Evolutionary conservation across 2,113 vertebrate species (phyloP), one percentile per base, ranked within the genome.

Genomic region (Vulpes lagopus): DNA sequence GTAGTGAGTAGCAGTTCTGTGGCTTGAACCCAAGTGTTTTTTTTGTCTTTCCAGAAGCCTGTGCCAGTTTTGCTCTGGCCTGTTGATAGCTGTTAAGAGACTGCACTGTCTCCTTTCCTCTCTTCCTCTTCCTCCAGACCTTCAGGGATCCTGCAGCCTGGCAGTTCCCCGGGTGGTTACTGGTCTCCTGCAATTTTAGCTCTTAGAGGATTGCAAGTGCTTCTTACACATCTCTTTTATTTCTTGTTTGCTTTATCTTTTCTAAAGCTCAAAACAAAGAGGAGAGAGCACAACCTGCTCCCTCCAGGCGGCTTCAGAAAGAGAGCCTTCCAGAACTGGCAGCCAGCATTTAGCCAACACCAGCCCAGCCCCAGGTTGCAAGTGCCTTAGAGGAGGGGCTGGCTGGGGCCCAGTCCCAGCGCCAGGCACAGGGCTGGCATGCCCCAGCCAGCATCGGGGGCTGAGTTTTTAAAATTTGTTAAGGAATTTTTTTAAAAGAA

Each of bases 191-290:
- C 8, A 85, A 78, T 25, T 74, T 84, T 78, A 79, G 49, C 67
- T 92, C 51, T 93, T 64, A 74, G 55, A 91, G 35, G 78, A 53
- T 49, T 62, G 25, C 22, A 82, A 89, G 14, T 55, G 27, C 32
- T 84, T 87, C 59, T 81, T 53, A 92, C 32, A 60, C 55, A 89
- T 12, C 32, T 27, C 49, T 84, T 71, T 71, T 27, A 49, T 76
- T 91, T 96, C 67, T 55, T 59, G 23, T 92, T 95, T 94, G 59
- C 80, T 92, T 95, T 96, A 79, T 89, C 67, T 89, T 94, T 93
- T 89, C 89, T 91, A 53, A 87, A 91, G 16, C 59, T 78, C 71
- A 89, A 60, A 60, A 71, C 76, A 62, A 85, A 84, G 15, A 67
- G 89, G 80, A 89, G 25, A 32, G 25, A 94, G 25, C 43, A 67